Evolutionary conservation across 2,113 vertebrate genomes (phyloP), one percentile per base, ranked within the genome.

Genomic region (Phalacrocorax brasilianus): DNA sequence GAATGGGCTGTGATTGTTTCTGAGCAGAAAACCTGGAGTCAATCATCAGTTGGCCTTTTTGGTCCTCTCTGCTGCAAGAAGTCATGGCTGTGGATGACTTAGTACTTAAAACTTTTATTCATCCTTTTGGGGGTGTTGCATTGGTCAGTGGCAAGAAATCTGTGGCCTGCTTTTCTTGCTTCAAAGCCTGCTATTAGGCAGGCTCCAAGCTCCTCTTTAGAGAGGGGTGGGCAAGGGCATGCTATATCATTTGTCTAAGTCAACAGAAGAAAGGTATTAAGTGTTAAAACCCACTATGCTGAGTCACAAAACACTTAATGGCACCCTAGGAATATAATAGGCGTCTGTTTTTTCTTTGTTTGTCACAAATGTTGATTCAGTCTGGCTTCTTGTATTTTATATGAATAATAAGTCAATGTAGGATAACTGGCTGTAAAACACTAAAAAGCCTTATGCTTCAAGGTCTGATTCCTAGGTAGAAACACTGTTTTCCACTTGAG

Each of bases 281-380:
- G 90, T 92, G 85, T 85, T 93, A 81, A 96, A 97, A 76, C 82
- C 91, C 89, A 87, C 92, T 86, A 49, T 81, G 95, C 92, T 95
- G 91, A 96, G 83, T 96, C 81, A 90, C 76, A 72, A 89, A 97
- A 93, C 72, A 79, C 61, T 87, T 89, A 79, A 91, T 93, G 79
- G 76, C 86, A 96, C 65, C 87, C 70, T 95, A n/a, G 20, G 81
- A 89, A 68, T 62, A 26, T 76, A 85, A 77, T 52, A 67, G 89
- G 95, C 7, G 4, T 85, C 95, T 94, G n/a, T 47, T 85, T 95
- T 82, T 73, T 49, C 45, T 95, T 58, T 91, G 56, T 93, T 95
- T 95, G 92, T 95, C 91, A 92, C 84, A 94, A 70, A 77, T 72
- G 88, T 97, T 95, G 93, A 61, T 88, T 93, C 93, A 92, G 80